These are phyloP conservation scores for Oncorhynchus keta DNA, from an alignment of 2,113 vertebrate species.

Conservation along the genomic window DNA sequence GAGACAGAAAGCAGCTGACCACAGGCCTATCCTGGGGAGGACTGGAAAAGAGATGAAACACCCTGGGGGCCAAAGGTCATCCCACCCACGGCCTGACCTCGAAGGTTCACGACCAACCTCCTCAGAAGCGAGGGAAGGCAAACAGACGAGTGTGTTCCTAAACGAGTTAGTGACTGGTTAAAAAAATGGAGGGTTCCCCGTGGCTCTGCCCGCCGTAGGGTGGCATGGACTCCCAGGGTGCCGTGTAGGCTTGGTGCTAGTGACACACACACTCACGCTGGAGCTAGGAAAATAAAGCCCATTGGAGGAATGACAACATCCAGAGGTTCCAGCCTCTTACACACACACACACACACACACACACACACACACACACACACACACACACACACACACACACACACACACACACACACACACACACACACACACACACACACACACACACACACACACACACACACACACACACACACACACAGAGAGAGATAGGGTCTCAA, in stretches of 20 bases:
- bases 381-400: constrained; percentile 21
- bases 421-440: not conserved
- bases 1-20: not conserved
- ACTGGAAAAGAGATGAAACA: constrained; percentile 18
- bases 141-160: constrained; percentile 8
- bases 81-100: constrained; percentile 39
- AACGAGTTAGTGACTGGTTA: constrained; percentile 6
- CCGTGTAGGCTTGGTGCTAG: not conserved
- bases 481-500: too few relatives aligned
- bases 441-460: too few relatives aligned
- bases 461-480: constrained; percentile 14
- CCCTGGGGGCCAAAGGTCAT: constrained; percentile 41
- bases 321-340: not conserved
- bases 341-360: constrained; percentile 20
- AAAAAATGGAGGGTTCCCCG: constrained; percentile 5
- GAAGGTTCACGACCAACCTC: constrained; percentile 31
- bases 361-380: constrained; percentile 14
- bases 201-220: not conserved
- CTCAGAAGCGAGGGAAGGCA: constrained; percentile 17
- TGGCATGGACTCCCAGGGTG: not conserved
- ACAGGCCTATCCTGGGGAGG: not conserved
- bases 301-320: constrained; percentile 35
- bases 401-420: constrained; percentile 24
- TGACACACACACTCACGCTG: constrained; percentile 12
- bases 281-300: too few relatives aligned